These are phyloP conservation scores for Melieria picta DNA, from an alignment of 2,888 invertebrate genomes.

Conservation along the genomic window DNA sequence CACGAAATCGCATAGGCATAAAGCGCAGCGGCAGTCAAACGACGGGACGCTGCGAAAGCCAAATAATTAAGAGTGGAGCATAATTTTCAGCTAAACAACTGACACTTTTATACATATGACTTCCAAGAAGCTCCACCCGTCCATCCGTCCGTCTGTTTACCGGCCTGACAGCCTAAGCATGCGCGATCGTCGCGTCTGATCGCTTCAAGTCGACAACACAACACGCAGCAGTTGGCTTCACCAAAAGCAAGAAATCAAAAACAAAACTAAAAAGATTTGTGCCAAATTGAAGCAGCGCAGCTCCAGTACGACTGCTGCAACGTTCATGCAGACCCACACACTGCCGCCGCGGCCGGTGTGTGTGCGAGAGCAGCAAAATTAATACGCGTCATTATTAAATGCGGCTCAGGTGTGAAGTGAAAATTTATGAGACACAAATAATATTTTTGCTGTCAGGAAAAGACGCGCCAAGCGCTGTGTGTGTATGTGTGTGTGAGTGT, in stretches of 20 bases:
- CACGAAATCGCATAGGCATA: background rate
- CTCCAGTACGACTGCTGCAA: too few species aligned
- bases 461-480: background rate
- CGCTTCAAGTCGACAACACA: too few species aligned
- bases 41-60: background rate
- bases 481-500: background rate
- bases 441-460: constrained; percentile 38
- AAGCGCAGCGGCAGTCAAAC: background rate
- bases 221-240: too few species aligned
- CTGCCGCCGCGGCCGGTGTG: background rate
- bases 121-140: constrained; percentile 1
- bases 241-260: too few species aligned
- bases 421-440: constrained; percentile 41
- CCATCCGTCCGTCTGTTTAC: too few species aligned
- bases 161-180: too few species aligned
- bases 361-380: too few species aligned
- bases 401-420: constrained; percentile 45
- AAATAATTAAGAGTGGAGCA: constrained; percentile 12
- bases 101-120: constrained; percentile 12
- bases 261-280: too few species aligned
- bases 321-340: too few species aligned
- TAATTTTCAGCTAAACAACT: constrained; percentile 3
- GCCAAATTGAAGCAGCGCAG: too few species aligned
- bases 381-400: constrained; percentile 39
- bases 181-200: too few species aligned